Evolutionary conservation across 2,113 vertebrate species (phyloP), one percentile per base, ranked within the genome.

Genomic region (Esox niger): DNA sequence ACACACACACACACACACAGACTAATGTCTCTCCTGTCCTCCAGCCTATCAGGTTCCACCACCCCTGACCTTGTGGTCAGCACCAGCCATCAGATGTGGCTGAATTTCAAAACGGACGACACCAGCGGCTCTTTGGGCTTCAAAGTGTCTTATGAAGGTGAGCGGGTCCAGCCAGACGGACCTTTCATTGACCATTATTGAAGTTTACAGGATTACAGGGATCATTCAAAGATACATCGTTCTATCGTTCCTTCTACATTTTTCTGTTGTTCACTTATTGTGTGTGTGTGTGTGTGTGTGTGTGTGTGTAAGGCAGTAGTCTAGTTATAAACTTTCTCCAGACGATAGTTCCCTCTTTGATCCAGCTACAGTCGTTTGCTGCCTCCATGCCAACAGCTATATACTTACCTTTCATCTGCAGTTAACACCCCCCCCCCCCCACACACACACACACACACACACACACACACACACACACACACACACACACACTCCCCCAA

Each of bases 21-120:
- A 27, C 23, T 23, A 4, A 27, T 11, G 6, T 25, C 26, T 25
- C 49, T 25, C 8, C 8, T 43, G 11, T 43, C 38, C 20, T 27
- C 0, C 80, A 99, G 97, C 77, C 89, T 99, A 64, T 98, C 97
- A 49, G 97, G 97, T 21, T 95, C 92, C 0, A 93, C 90, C 0
- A 96, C 98, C 69, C 97, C 97, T 4, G 97, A 99, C 77, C 94
- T 99, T 10, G 96, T 99, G 29, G 97, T 99, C 65, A 99, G 97
- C 90, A 96, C 96, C 49, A 94, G 95, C 81, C 94, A 98, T 80
- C 97, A 98, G 89, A 98, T 99, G 97, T 99, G 97, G 97, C 95
- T 99, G 27, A 96, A 98, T 74, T 98, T 99, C 88, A 96, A 97
- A 91, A 99, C 97, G 0, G 97, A 99, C 38, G 91, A 97, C 66